Conservation (phyloP, 2,888 invertebrate species). For the Cancer borealis region DNA sequence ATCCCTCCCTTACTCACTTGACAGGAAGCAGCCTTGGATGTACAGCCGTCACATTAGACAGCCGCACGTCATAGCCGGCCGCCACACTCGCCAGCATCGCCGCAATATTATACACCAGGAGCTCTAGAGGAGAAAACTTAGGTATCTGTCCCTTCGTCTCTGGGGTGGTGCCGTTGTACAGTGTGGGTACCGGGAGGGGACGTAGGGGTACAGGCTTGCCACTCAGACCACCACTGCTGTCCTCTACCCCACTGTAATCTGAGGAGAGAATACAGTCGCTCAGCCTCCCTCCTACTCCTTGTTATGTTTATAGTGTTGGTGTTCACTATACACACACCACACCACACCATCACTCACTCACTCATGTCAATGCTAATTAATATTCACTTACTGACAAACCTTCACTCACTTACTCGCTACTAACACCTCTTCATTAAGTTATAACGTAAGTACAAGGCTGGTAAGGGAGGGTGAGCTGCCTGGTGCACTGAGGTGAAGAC, state of each 20-base stretch:
- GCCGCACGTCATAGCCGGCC: slow-evolving; percentile 94
- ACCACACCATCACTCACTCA: not conserved
- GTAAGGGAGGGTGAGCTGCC: no score
- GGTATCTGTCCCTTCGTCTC: slow-evolving; percentile 72
- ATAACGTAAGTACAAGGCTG: not conserved
- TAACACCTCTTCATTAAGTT: not conserved
- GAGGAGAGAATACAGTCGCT: not conserved
- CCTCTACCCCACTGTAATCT: slow-evolving; percentile 62
- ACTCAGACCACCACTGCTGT: slow-evolving; percentile 42
- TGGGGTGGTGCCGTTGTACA: slow-evolving; percentile 83
- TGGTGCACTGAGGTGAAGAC: no score
- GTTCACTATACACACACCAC: not conserved
- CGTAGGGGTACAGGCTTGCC: slow-evolving; percentile 79
- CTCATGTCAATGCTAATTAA: not conserved
- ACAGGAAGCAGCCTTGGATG: slow-evolving; percentile 90
- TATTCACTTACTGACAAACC: no score
- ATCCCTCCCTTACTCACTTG: slow-evolving; percentile 78
- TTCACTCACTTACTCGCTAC: not conserved
- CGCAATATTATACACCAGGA: slow-evolving; percentile 91
- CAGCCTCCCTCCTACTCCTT: not conserved
- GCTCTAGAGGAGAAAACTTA: slow-evolving; percentile 82
- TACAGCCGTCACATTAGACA: slow-evolving; percentile 91
- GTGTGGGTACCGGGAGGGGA: slow-evolving; percentile 88
- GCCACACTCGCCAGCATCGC: slow-evolving; percentile 94
- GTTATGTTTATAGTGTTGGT: not conserved